These are phyloP conservation scores for Chlamydotis undulata DNA, from an alignment of 2,113 vertebrate genomes.

Conservation along the genomic window DNA sequence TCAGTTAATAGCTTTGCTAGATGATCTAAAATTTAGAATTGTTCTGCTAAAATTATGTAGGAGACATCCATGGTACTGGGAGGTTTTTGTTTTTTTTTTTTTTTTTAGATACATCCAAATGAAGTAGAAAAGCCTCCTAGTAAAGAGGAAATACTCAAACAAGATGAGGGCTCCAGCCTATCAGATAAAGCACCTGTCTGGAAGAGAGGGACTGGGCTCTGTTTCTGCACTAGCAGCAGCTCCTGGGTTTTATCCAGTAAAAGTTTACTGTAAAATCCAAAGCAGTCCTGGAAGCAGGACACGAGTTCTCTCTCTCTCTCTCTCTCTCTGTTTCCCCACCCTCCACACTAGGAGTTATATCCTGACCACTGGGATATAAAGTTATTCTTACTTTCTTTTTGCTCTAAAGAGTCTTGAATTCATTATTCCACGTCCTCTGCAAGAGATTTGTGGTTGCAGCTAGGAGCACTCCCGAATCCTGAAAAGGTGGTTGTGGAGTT, in stretches of 20 bases:
- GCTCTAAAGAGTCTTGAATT: not conserved
- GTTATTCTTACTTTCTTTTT: not conserved
- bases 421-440: not conserved
- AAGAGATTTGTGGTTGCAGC: not conserved
- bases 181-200: not conserved
- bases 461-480: not conserved
- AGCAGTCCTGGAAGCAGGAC: not conserved
- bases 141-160: not conserved
- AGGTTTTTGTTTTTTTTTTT: not conserved
- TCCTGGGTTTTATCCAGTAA: not conserved
- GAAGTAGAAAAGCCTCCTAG: not conserved
- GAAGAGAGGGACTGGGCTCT: not conserved
- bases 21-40: not conserved
- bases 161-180: not conserved
- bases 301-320: too few relatives aligned
- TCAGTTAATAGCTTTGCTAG: not conserved
- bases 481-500: not conserved
- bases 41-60: not conserved
- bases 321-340: too few relatives aligned
- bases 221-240: not conserved
- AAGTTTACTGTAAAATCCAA: not conserved
- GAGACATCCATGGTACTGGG: not conserved
- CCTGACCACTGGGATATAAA: not conserved
- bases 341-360: not conserved
- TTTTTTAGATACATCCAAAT: not conserved